phyloP scores from a whole-genome alignment of 2,888 invertebrate species.

The Ephialtes manifestator region DNA sequence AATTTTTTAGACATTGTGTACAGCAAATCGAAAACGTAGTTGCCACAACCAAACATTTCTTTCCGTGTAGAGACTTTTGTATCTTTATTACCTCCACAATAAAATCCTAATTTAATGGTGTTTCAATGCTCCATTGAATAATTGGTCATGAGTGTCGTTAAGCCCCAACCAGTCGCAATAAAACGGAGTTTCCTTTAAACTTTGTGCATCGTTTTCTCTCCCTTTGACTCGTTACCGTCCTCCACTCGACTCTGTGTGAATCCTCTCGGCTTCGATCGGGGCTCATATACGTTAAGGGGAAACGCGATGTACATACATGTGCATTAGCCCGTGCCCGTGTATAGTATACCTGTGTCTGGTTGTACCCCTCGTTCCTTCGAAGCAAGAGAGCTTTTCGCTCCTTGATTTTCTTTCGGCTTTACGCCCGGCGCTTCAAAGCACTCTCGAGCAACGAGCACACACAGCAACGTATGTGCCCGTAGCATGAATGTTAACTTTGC shows the following conservation, averaged over 20 bases:
- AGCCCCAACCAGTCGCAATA: not conserved
- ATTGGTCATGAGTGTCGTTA: not conserved
- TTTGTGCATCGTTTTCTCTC: conserved; percentile 1
- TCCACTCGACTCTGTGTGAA: not conserved
- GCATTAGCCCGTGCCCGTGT: not conserved
- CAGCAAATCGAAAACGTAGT: too few relatives aligned
- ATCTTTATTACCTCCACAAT: not conserved
- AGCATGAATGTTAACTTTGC: conserved; percentile 16
- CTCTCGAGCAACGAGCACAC: conserved; percentile 10
- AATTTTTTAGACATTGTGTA: too few relatives aligned
- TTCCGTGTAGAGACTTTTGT: too few relatives aligned
- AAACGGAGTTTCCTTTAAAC: not conserved
- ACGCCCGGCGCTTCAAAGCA: conserved; percentile 14
- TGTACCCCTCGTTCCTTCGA: conserved; percentile 12
- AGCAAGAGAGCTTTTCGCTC: conserved; percentile 65
- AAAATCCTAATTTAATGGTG: not conserved
- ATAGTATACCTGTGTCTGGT: not conserved
- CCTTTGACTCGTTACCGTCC: conserved; percentile 15
- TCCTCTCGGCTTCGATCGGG: not conserved
- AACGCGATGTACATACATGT: not conserved
- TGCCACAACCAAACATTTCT: too few relatives aligned
- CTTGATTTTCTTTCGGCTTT: conserved; percentile 68
- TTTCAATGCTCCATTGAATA: not conserved
- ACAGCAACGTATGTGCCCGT: conserved; percentile 1
- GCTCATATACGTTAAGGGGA: not conserved